Conservation (phyloP, 2,888 invertebrate species). For the Catocala sponsa region DNA sequence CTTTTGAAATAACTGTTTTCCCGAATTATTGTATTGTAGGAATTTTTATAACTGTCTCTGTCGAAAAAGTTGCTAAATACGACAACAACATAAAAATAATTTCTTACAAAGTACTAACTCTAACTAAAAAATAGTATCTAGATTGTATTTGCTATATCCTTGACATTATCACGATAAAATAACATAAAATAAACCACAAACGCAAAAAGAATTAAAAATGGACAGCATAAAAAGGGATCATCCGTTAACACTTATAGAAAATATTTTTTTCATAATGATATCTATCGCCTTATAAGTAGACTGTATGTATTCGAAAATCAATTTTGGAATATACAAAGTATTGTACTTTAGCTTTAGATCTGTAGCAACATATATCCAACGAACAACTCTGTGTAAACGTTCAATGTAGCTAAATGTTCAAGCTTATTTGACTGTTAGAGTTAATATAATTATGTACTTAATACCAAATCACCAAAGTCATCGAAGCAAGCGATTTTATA, state of each 20-base stretch:
- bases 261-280: constrained; percentile 19
- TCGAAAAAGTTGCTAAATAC: neutral
- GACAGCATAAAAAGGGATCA: neutral
- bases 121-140: neutral
- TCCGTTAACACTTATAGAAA: neutral
- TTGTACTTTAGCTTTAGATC: constrained; percentile 35
- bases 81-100: too few species aligned
- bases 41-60: constrained; percentile 10
- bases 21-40: constrained; percentile 52
- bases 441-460: constrained; percentile 1
- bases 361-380: constrained; percentile 35
- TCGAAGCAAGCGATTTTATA: constrained; percentile 24
- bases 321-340: constrained; percentile 18
- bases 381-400: constrained; percentile 28
- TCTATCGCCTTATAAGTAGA: constrained; percentile 49
- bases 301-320: constrained; percentile 33
- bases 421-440: constrained; percentile 29
- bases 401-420: constrained; percentile 23
- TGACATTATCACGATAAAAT: neutral
- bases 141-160: neutral
- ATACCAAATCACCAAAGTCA: neutral
- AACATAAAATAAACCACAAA: neutral
- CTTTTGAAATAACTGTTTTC: constrained; percentile 32
- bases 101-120: too few species aligned
- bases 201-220: too few species aligned